phyloP scores from a whole-genome alignment of 2,888 invertebrate species.

The Cryptops parisi region DNA sequence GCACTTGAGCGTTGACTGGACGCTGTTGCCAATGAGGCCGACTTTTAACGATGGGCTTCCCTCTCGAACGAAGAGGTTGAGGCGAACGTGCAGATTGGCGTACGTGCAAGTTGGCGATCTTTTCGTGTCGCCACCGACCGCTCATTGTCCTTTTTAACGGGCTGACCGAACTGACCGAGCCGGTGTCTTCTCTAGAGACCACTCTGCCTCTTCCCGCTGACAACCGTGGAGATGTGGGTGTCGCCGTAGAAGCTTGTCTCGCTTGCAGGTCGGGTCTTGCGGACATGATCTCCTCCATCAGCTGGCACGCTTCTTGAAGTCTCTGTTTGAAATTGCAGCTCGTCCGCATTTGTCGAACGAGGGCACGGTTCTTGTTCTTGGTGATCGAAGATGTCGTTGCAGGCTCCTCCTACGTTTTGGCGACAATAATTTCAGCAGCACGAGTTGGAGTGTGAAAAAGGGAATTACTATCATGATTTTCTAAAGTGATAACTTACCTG shows the following conservation, averaged over 20 bases:
- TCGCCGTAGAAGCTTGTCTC: too few relatives aligned
- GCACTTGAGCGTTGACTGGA: not conserved
- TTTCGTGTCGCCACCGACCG: too few relatives aligned
- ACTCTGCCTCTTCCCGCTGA: not conserved
- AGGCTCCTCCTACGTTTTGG: too few relatives aligned
- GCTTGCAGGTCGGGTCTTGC: not conserved
- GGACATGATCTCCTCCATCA: conserved; percentile 7
- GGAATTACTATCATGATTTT: too few relatives aligned
- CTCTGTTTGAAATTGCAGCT: not conserved
- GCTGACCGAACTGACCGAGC: not conserved
- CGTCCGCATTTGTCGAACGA: not conserved
- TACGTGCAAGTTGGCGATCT: not conserved
- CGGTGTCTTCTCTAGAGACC: not conserved
- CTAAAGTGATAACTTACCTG: too few relatives aligned
- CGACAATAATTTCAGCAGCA: too few relatives aligned
- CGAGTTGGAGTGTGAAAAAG: too few relatives aligned
- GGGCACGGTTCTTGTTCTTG: not conserved
- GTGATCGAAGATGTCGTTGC: too few relatives aligned
- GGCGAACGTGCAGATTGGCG: not conserved
- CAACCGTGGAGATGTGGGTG: not conserved
- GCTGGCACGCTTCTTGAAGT: conserved; percentile 9
- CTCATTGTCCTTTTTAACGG: not conserved
- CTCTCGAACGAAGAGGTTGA: not conserved
- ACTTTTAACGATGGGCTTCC: not conserved
- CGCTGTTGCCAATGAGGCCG: not conserved